phyloP scores from a whole-genome alignment of 2,797 vertebrate species.

The Sebastes vulpes region DNA sequence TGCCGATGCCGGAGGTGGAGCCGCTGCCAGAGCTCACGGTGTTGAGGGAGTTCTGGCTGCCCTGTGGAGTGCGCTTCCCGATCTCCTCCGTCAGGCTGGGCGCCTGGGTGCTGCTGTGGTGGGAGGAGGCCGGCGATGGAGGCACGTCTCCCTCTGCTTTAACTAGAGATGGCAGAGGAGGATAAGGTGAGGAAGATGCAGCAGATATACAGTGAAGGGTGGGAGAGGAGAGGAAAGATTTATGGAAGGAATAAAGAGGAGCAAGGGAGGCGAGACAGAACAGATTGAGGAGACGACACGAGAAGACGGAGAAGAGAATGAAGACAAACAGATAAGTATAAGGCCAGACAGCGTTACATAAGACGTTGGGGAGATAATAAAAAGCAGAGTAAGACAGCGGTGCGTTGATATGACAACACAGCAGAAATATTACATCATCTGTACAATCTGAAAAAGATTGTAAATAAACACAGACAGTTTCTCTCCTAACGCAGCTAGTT shows the following conservation, averaged over 20 bases:
- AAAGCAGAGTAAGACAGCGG: neutral
- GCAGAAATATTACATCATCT: slow-evolving; percentile 6
- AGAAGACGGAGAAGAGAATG: neutral
- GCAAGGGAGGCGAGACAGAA: slow-evolving; percentile 5
- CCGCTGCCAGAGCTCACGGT: slow-evolving; percentile 98
- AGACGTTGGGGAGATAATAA: neutral
- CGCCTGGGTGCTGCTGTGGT: slow-evolving; percentile 96
- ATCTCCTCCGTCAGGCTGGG: slow-evolving; percentile 92
- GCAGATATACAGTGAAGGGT: no score
- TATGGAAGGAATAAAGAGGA: neutral
- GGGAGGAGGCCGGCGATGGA: slow-evolving; percentile 94
- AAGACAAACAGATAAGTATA: slow-evolving; percentile 7
- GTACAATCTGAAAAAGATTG: slow-evolving; percentile 6
- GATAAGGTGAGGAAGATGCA: slow-evolving; percentile 3
- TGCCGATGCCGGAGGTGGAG: slow-evolving; percentile 96
- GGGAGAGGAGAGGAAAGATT: neutral
- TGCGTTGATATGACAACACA: neutral
- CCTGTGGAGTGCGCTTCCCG: slow-evolving; percentile 95
- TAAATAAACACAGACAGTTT: slow-evolving; percentile 16
- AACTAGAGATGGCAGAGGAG: slow-evolving; percentile 40
- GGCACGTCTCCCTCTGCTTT: slow-evolving; percentile 95
- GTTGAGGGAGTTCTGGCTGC: slow-evolving; percentile 98
- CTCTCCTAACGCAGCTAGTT: neutral
- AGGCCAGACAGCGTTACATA: neutral
- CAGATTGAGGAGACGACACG: neutral